A percentile compares a stretch with the other conserved stretches of the same genome.
These are phyloP conservation scores for Agrilus cyanescens DNA, from an alignment of 2,888 invertebrate genomes.

Conservation along the genomic window DNA sequence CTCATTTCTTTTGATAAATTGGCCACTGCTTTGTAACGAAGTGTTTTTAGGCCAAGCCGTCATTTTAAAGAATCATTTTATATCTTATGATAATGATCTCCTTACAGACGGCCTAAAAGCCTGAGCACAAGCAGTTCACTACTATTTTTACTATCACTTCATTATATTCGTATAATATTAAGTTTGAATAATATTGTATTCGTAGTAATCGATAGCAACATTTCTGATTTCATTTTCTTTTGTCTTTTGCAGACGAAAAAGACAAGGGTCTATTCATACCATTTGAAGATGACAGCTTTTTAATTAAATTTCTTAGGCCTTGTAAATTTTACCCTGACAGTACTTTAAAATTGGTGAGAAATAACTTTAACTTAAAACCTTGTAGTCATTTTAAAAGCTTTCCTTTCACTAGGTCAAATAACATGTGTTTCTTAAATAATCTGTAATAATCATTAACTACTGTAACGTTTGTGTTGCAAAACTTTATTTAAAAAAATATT, in stretches of 20 bases:
- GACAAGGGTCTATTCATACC: conserved; percentile 52
- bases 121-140: too few relatives aligned
- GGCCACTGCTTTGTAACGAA: too few relatives aligned
- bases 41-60: too few relatives aligned
- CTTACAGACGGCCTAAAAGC: too few relatives aligned
- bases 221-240: not conserved
- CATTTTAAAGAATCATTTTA: too few relatives aligned
- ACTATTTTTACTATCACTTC: too few relatives aligned
- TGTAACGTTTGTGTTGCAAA: too few relatives aligned
- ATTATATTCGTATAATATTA: not conserved
- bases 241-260: conserved; percentile 44
- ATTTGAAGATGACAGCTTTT: conserved; percentile 56
- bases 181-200: not conserved
- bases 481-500: too few relatives aligned
- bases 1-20: too few relatives aligned
- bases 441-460: too few relatives aligned
- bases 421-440: not conserved
- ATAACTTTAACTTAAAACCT: not conserved
- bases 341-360: conserved; percentile 56
- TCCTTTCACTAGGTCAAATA: not conserved
- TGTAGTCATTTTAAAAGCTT: not conserved
- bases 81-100: too few relatives aligned
- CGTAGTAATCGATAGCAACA: too few relatives aligned
- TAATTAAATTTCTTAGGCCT: conserved; percentile 70
- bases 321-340: conserved; percentile 78